Base-by-base conservation (phyloP, 2,113 vertebrate species). In the Elachura formosa region DNA sequence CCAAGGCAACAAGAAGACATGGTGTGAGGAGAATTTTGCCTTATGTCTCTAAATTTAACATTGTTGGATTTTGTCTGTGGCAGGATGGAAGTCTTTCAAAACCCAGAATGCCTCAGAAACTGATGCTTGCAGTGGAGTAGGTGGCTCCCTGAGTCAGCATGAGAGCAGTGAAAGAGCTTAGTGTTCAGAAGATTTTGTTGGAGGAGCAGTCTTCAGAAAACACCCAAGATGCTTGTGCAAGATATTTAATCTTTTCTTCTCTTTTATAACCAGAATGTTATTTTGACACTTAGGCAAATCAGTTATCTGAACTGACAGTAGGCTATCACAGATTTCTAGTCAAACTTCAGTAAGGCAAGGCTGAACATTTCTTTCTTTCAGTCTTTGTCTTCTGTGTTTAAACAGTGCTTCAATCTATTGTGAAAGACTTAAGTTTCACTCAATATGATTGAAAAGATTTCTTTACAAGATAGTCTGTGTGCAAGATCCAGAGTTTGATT, bases 111-210 rank as follows among this genome's bases (percentile, higher is more conserved):
- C 84, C 58, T 93, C 38, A 76, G 81, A 92, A 93, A n/a, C 9
- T 59, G 63, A 31, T 87, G 72, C 46, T 94, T 1, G 0, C 18
- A 38, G 33, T 64, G 84, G 77, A 92, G 84, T 87, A 89, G 84
- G 87, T 94, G 81, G 62, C 51, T 93, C 58, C 84, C 84, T 95
- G 94, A 85, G 63, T 94, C 91, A 93, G 89, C 87, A 73, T 40
- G 59, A 91, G 85, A 66, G 54, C 46, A 21, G 33, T 58, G 33
- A 80, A 58, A 49, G 58, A 62, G 58, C 46, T 82, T 51, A 83
- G 49, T 24, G 34, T 73, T 94, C 72, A 52, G 63, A 74, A 66
- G 80, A 58, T 82, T 86, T 64, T 83, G 58, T 87, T 83, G 84
- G 62, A 91, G 58, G 46, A 73, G 33, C 80, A 75, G 87, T 58